Base-by-base conservation (phyloP, 1,140 invertebrate genomes). In the Apis florea region DNA sequence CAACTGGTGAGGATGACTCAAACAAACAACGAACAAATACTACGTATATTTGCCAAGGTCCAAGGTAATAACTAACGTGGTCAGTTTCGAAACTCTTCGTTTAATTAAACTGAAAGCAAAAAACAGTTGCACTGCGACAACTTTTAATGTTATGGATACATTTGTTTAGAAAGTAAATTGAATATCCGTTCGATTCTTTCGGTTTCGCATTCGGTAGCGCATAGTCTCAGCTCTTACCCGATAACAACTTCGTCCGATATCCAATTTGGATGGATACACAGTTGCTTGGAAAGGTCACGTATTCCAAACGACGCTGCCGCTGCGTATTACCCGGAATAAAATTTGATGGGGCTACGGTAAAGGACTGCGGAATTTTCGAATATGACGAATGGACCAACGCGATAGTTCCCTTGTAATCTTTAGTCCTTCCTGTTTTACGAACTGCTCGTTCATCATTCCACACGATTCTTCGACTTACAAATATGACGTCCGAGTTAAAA, bases 81-180 rank as follows among this genome's bases (percentile, higher is more conserved):
- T 26, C 51, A 64, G n/a, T 84, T 71, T 19, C 51, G 26, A 13
- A 66, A 58, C 75, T 64, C 49, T 76, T 12, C 21, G 72, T 83
- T 85, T 86, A 85, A 85, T 77, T 82, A 85, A 86, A 74, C 19
- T 78, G 74, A 85, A 70, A 85, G 79, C 69, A 13, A 10, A 40
- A 47, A 71, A 58, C 12, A 31, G 59, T 84, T 76, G 64, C 59
- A 73, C 63, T 12, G 47, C 74, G 73, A 71, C 75, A 81, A 67
- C 70, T 26, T 31, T 53, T 13, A 15, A 49, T 71, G n/a, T 68
- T 49, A 74, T 54, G 67, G 21, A 54, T 66, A 67, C 54, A 68
- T 63, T 81, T 85, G 72, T 72, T 83, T 68, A 40, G 74, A 31
- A 61, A 76, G 49, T 26, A 31, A 53, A 79, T 79, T 31, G 70